Base-by-base conservation (phyloP, 2,113 vertebrate species). In the Butastur rufipennis region DNA sequence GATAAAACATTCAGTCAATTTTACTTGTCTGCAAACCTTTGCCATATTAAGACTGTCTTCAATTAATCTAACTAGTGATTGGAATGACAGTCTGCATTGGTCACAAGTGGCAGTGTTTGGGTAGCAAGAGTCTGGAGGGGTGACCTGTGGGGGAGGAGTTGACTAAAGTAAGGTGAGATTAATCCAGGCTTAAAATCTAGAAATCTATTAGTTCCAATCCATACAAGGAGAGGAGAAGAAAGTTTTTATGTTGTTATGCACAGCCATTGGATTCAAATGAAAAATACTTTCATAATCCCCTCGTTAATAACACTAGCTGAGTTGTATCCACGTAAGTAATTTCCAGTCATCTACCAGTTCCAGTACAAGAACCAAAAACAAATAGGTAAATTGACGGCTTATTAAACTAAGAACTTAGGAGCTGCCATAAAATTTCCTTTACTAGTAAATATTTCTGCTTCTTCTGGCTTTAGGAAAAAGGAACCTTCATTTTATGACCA, bases 81-180 rank as follows among this genome's bases (percentile, higher is more conserved):
- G 27, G 32, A 89, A 63, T 13, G n/a, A 43, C 13, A 81, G 32
- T 0, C 32, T 66, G 11, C 6, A 27, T 1, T 3, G 7, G 5
- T 13, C 27, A 22, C 2, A 27, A 75, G 36, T 4, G 18, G 32
- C 38, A 71, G 20, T 0, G 0, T 9, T 59, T 40, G 18, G 4
- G 25, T 32, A 59, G 29, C 22, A 48, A 55, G 32, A 16, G 10
- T 19, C 53, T 50, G 36, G 9, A 61, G 31, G 25, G 9, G 16
- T 5, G 10, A 20, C 16, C 13, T 34, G 7, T 5, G 5, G 0
- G 0, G n/a, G 9, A 75, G 16, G 27, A 63, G 16, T 13, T 13
- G 16, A 19, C n/a, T 43, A 27, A 40, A 80, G 16, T 1, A 58
- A 82, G 2, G 36, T 6, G 25, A 94, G 20, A 67, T 13, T 67